Evolutionary conservation across 1,140 invertebrate species (phyloP).

Genomic region (Thalassaphorura encarpata): DNA sequence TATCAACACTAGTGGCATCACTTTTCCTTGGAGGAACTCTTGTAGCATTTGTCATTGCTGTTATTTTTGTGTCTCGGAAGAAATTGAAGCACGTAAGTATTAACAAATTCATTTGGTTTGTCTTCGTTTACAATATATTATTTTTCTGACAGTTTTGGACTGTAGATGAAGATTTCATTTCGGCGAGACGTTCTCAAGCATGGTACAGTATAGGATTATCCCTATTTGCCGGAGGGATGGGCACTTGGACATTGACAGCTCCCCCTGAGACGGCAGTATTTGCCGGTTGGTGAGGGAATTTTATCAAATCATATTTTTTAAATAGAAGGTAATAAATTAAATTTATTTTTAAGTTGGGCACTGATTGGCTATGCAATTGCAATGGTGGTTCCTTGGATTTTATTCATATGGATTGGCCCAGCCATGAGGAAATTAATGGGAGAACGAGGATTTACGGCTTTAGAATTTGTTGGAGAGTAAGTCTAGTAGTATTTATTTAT

Average conservation of each 20-base stretch:
- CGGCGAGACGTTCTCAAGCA: neutral
- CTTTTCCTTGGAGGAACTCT: neutral
- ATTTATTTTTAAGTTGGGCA: too few species aligned
- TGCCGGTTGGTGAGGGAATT: too few species aligned
- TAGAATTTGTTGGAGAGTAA: constrained; percentile 3
- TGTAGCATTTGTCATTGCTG: neutral
- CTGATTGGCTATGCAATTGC: neutral
- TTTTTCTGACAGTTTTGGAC: neutral
- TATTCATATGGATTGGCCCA: neutral
- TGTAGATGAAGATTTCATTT: neutral
- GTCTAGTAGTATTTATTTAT: neutral
- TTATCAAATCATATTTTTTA: too few species aligned
- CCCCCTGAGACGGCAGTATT: neutral
- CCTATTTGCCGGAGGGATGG: neutral
- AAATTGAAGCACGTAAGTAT: neutral
- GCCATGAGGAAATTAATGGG: constrained; percentile 1
- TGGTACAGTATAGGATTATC: neutral
- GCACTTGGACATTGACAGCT: neutral
- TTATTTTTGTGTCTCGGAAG: neutral
- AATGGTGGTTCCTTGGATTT: neutral
- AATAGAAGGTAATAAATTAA: too few species aligned
- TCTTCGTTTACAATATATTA: neutral
- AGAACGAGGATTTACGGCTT: neutral
- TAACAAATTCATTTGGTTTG: neutral
- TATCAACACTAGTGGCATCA: neutral